Evolutionary conservation across 2,113 vertebrate species (phyloP).

Genomic region (Rhinolophus ferrumequinum): DNA sequence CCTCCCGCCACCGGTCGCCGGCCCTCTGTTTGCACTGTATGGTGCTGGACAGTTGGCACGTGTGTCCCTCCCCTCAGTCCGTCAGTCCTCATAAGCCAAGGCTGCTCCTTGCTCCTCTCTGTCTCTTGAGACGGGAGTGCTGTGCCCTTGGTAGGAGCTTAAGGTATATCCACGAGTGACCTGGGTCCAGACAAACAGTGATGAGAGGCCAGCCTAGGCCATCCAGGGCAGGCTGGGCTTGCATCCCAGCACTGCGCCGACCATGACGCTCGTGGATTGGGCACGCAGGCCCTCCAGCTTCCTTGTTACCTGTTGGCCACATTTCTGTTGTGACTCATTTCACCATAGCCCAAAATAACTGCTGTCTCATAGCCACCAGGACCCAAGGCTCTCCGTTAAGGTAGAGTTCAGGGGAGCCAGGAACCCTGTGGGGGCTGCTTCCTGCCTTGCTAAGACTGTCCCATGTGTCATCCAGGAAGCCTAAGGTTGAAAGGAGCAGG

Average conservation of each 20-base stretch:
- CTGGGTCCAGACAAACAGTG: neutral
- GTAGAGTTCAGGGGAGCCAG: neutral
- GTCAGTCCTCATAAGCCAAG: neutral
- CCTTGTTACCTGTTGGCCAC: neutral
- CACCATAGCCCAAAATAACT: neutral
- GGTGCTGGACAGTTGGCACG: neutral
- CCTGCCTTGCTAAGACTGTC: neutral
- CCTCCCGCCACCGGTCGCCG: neutral
- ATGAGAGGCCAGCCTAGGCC: neutral
- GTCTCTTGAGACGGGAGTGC: neutral
- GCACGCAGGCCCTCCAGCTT: neutral
- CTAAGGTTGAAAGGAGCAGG: neutral
- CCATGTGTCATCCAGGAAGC: neutral
- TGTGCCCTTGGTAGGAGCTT: neutral
- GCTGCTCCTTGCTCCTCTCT: neutral
- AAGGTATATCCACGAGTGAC: neutral
- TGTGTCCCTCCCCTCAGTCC: neutral
- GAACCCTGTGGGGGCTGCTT: neutral
- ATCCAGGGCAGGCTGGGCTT: neutral
- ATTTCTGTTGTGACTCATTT: neutral
- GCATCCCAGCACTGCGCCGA: neutral
- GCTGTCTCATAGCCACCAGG: neutral
- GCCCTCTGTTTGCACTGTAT: accelerated
- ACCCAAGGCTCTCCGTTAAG: neutral
- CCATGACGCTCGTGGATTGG: neutral